Percentiles rank a stretch among this genome's conserved stretches.
These are phyloP conservation scores for Centropus bengalensis DNA, from an alignment of 2,113 vertebrate species.

Conservation along the genomic window DNA sequence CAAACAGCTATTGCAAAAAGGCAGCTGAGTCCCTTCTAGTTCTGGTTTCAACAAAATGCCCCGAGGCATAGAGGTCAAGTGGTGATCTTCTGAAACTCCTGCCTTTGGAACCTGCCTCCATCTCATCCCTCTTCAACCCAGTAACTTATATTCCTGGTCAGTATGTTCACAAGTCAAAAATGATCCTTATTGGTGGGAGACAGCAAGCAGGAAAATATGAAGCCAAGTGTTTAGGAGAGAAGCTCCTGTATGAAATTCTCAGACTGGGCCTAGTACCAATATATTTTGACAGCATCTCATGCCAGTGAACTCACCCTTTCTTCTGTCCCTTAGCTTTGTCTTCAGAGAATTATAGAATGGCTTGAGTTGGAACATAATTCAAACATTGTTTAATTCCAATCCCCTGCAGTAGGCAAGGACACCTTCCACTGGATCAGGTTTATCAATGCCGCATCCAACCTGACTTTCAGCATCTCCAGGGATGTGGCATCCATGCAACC, in stretches of 20 bases:
- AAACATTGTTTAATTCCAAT: no score
- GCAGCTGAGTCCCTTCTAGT: not conserved
- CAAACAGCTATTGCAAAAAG: fast-evolving
- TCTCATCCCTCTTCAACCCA: not conserved
- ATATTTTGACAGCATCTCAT: not conserved
- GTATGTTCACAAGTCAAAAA: not conserved
- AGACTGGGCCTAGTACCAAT: not conserved
- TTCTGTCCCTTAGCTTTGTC: not conserved
- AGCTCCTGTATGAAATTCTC: not conserved
- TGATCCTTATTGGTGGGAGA: not conserved
- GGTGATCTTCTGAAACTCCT: not conserved
- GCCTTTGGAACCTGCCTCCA: not conserved
- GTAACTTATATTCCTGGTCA: not conserved
- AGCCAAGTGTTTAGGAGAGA: not conserved
- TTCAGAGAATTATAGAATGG: no score
- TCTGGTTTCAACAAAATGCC: not conserved
- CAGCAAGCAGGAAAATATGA: not conserved
- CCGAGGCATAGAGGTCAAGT: not conserved
- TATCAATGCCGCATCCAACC: no score
- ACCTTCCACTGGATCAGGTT: no score
- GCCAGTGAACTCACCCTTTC: not conserved
- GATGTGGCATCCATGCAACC: no score
- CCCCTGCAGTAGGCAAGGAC: no score
- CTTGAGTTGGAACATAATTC: no score
- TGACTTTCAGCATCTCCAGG: no score